phyloP scores from a whole-genome alignment of 2,888 invertebrate genomes.

The Cremastobaeus sp. region DNA sequence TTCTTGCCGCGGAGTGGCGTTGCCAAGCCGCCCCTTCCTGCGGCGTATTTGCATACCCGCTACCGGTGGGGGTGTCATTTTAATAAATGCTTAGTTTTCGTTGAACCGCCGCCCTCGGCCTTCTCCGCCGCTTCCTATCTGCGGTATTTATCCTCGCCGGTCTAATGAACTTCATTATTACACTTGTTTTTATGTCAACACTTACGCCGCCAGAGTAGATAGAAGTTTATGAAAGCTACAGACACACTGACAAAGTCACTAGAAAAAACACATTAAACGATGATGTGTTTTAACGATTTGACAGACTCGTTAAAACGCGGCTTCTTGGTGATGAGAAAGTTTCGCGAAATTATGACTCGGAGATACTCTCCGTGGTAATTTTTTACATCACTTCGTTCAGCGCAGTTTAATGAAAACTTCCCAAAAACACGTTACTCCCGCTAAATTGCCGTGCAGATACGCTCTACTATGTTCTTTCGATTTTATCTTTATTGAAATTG shows the following conservation, averaged over 20 bases:
- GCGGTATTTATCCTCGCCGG: no score
- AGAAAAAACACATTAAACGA: conserved; percentile 36
- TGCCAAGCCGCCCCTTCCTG: conserved; percentile 64
- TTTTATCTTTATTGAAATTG: conserved; percentile 32
- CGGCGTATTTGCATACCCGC: conserved; percentile 69
- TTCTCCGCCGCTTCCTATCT: no score
- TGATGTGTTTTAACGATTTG: conserved; percentile 52
- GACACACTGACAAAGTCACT: conserved; percentile 36
- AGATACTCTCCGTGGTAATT: conserved; percentile 29
- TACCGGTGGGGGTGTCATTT: conserved; percentile 55
- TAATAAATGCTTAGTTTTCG: conserved; percentile 67
- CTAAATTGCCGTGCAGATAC: conserved; percentile 6
- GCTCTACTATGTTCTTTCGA: conserved; percentile 17
- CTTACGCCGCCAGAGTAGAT: conserved; percentile 39
- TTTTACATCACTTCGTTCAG: conserved; percentile 35
- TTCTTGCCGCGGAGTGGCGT: conserved; percentile 75
- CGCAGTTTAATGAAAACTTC: conserved; percentile 26
- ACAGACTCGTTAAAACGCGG: conserved; percentile 34
- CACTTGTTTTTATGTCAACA: conserved; percentile 32
- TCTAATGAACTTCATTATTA: conserved; percentile 51
- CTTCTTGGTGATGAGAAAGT: conserved; percentile 22
- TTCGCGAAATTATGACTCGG: conserved; percentile 29
- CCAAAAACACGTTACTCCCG: conserved; percentile 8
- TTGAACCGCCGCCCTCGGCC: no score
- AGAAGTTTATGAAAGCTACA: conserved; percentile 46